phyloP scores from a whole-genome alignment of 2,797 vertebrate species.

The Tympanoctomys barrerae region DNA sequence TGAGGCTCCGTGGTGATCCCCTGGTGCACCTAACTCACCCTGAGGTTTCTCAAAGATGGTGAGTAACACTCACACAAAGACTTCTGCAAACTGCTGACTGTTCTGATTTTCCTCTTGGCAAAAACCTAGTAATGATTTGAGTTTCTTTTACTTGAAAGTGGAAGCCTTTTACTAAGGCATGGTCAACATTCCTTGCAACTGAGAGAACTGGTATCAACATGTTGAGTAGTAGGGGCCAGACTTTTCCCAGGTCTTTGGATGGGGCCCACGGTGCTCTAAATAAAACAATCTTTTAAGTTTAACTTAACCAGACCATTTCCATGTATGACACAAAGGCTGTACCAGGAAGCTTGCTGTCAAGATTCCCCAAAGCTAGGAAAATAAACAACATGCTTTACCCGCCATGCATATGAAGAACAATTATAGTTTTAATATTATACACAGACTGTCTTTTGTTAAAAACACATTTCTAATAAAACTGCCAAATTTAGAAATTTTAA shows the following conservation, averaged over 20 bases:
- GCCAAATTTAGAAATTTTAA: conserved; percentile 20
- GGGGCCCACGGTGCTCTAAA: not conserved
- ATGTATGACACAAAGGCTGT: not conserved
- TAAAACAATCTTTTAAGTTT: not conserved
- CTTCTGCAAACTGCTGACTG: not conserved
- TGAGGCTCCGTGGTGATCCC: not conserved
- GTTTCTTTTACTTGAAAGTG: conserved; percentile 14
- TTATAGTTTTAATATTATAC: not conserved
- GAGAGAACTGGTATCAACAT: conserved; percentile 8
- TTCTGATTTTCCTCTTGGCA: not conserved
- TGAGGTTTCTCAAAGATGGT: not conserved
- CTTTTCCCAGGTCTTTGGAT: not conserved
- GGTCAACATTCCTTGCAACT: not conserved
- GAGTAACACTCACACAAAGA: not conserved
- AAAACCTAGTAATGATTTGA: not conserved
- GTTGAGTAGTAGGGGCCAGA: not conserved
- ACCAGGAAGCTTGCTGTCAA: not conserved
- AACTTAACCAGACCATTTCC: not conserved
- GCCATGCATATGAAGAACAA: not conserved
- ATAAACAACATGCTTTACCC: not conserved
- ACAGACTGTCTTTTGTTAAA: not conserved
- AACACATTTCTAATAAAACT: not conserved
- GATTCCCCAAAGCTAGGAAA: not conserved
- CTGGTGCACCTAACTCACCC: not conserved
- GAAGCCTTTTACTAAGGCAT: not conserved